These are phyloP conservation scores for Drosophila malerkotliana DNA, from an alignment of 1,140 invertebrate species.

Conservation along the genomic window DNA sequence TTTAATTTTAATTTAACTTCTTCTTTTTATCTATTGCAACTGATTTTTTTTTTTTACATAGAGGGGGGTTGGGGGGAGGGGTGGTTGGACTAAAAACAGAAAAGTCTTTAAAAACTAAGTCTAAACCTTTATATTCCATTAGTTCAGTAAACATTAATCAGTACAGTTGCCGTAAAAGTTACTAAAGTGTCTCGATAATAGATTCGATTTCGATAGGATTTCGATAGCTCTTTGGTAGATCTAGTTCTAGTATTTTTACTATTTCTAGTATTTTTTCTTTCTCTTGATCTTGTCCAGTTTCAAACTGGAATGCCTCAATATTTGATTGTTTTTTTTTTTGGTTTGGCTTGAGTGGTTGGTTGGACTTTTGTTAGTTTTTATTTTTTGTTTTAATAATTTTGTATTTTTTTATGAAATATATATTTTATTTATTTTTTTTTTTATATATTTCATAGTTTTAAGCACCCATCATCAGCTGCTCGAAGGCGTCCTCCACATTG, in stretches of 20 bases:
- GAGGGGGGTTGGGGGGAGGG: background rate
- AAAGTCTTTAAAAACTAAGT: slow-evolving; percentile 37
- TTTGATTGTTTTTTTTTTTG: slow-evolving; percentile 8
- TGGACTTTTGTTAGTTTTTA: slow-evolving; percentile 10
- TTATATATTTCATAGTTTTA: slow-evolving; percentile 29
- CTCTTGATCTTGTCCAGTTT: slow-evolving; percentile 34
- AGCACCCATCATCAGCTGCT: slow-evolving; percentile 88
- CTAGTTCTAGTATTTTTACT: background rate
- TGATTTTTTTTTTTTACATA: slow-evolving; percentile 4
- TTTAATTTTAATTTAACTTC: background rate
- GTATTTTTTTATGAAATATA: background rate
- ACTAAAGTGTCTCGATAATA: slow-evolving; percentile 22
- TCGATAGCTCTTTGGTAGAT: background rate
- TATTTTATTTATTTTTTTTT: slow-evolving; percentile 3
- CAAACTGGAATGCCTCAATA: slow-evolving; percentile 46
- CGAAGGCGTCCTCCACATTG: slow-evolving; percentile 91
- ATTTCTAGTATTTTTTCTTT: slow-evolving; percentile 5
- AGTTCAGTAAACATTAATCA: slow-evolving; percentile 66
- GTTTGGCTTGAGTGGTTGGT: slow-evolving; percentile 34
- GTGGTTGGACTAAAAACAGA: background rate
- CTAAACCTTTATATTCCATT: slow-evolving; percentile 31
- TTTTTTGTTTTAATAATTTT: background rate
- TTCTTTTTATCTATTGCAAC: background rate
- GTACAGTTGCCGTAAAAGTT: slow-evolving; percentile 56
- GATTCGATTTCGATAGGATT: slow-evolving; percentile 35